Base-by-base conservation (phyloP, 2,797 vertebrate species). In the Siniperca undulata region DNA sequence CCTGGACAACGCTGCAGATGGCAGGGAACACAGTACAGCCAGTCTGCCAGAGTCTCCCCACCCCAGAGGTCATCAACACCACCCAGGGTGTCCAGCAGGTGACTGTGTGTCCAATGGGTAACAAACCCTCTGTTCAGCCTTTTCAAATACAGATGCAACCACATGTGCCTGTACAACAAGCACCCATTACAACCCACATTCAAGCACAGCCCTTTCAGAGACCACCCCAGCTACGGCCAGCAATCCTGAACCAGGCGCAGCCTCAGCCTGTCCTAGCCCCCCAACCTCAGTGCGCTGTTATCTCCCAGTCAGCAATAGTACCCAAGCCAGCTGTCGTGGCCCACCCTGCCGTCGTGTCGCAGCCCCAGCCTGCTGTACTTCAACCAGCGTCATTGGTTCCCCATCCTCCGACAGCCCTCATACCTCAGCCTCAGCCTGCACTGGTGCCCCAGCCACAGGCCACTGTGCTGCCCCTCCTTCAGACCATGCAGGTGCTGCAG, bases 401-500 rank as follows among this genome's bases (percentile, higher is more conserved):
- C 27, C 92, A 91, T 80, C 84, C 93, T 55, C 82, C 94, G 30
- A 73, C 93, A 10, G 83, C 94, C 84, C 92, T 97, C 60, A 95
- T 97, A n/a, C 86, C 94, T 77, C 94, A 94, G 67, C 79, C 92
- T 59, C 92, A 95, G 78, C 82, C 91, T 16, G 52, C 94, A 52
- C 73, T 95, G 69, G 90, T 94, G 40, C 93, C 95, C 59, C 94
- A 96, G 85, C 94, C 96, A 76, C 95, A 97, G 77, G 94, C 97
- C 80, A 95, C 93, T 24, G 94, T 99, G 77, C 95, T 99, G 81
- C 97, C 98, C 0, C 89, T 99, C 66, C 97, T 99, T 80, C 97
- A 98, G 91, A 95, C 98, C 72, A 97, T 99, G 97, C 99, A 99
- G 81, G 97, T 99, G 78, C 96, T 99, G 88, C 98, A 99, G 89